Base-by-base conservation (phyloP, 37 sponge, comb jelly and placozoan genomes). In the Ianthella basta region DNA sequence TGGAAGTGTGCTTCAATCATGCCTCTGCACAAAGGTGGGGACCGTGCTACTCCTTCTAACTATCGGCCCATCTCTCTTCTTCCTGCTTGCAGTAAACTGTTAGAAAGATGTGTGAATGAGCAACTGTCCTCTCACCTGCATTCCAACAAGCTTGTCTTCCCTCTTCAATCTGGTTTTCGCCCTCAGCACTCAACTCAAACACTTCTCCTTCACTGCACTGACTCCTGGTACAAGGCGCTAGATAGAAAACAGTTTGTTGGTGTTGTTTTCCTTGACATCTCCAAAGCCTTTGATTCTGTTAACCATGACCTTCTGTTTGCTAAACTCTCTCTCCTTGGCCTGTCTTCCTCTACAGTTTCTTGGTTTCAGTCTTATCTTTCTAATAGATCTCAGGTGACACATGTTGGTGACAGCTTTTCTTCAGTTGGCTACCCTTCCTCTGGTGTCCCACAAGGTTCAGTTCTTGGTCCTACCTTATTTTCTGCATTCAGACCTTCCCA, bases 131-230 rank as follows among this genome's bases (percentile, higher is more conserved):
- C 68, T 12, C 27, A 66, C 27, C 68, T 66, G 19, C 68, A 66
- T n/a, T 23, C 19, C 12, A 66, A 66, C 23, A 23, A 66, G 15
- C 68, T 66, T 66, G 13, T 66, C 68, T 15, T 25, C 27, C 68
- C 68, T 23, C 23, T 24, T 23, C 68, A 66, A 66, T 66, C 68
- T 66, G 68, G 68, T 13, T 66, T 66, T 27, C 29, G 68, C 27
- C 68, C 68, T n/a, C 19, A 66, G 25, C 68, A 66, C 68, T 66
- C 68, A 24, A 66, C 68, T 24, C 68, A 66, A 23, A 66, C 68
- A 66, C 68, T n/a, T 66, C 68, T 66, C 68, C 68, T 66, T 15
- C 68, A 66, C 68, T 66, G 68, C 68, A 24, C 59, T 24, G 68
- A 66, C 23, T 13, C 19, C 68, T 66, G 68, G 68, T 66, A 66